Conservation (phyloP, 2,797 vertebrate genomes). For the Botia kubotai region DNA sequence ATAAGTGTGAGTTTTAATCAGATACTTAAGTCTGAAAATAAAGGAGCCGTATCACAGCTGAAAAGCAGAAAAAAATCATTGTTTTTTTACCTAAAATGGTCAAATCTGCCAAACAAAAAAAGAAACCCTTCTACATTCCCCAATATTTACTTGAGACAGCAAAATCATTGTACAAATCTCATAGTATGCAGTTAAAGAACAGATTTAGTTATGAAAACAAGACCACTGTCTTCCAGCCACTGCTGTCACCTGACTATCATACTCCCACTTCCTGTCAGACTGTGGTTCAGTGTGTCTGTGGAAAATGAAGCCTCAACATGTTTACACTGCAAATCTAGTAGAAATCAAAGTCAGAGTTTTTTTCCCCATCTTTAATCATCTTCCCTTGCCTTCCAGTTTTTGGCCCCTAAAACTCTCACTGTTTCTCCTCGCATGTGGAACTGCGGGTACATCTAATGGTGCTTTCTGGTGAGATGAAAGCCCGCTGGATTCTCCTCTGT, state of each 20-base stretch:
- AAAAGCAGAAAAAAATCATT: not conserved
- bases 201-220: constrained; percentile 56
- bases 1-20: not conserved
- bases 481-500: constrained; percentile 35
- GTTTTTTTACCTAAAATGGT: not conserved
- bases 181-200: not conserved
- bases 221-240: constrained; percentile 50
- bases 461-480: constrained; percentile 58
- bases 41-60: not conserved
- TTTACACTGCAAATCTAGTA: constrained; percentile 60
- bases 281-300: constrained; percentile 31
- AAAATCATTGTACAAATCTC: not conserved
- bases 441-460: constrained; percentile 52
- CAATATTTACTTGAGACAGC: not conserved
- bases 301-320: constrained; percentile 39
- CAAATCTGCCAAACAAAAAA: not conserved
- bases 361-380: constrained; percentile 30
- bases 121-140: not conserved
- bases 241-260: constrained; percentile 67
- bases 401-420: constrained; percentile 20
- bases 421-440: constrained; percentile 35
- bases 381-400: not conserved
- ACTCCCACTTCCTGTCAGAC: constrained; percentile 19
- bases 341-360: constrained; percentile 63
- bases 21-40: not conserved